phyloP scores from a whole-genome alignment of 2,888 invertebrate genomes.

The Halictus ligatus region DNA sequence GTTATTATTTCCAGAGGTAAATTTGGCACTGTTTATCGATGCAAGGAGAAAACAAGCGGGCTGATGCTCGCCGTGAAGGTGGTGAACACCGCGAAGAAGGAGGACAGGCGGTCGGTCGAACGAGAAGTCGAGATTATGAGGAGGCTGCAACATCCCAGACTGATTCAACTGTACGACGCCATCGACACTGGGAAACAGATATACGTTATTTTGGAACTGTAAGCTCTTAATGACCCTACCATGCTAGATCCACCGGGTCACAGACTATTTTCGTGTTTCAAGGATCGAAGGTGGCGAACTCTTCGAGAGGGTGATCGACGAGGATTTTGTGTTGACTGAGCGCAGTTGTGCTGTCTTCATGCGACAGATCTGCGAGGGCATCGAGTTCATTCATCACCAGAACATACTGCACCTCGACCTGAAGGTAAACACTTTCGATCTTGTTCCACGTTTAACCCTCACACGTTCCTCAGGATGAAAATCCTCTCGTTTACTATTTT shows the following conservation, averaged over 20 bases:
- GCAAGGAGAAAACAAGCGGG: slow-evolving; percentile 93
- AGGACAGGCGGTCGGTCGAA: slow-evolving; percentile 96
- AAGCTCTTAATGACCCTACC: slow-evolving; percentile 83
- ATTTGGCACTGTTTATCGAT: slow-evolving; percentile 98
- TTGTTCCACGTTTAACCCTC: neutral
- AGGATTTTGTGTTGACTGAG: slow-evolving; percentile 98
- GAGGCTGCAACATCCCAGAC: slow-evolving; percentile 95
- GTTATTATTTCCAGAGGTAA: slow-evolving; percentile 91
- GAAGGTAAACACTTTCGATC: slow-evolving; percentile 88
- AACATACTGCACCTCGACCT: slow-evolving; percentile 98
- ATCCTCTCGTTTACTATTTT: neutral
- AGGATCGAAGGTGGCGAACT: slow-evolving; percentile 99
- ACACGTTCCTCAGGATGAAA: neutral
- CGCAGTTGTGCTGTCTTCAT: slow-evolving; percentile 98
- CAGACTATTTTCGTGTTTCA: slow-evolving; percentile 35
- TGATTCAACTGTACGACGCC: slow-evolving; percentile 98
- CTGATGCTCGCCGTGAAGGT: slow-evolving; percentile 96
- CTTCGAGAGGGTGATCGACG: slow-evolving; percentile 99
- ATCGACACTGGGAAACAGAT: slow-evolving; percentile 97
- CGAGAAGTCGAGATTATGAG: slow-evolving; percentile 99
- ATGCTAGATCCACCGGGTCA: neutral
- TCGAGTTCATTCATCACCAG: slow-evolving; percentile 98
- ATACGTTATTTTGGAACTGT: slow-evolving; percentile 99
- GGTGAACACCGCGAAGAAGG: slow-evolving; percentile 93
- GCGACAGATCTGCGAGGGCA: slow-evolving; percentile 98